Percentiles rank a stretch among this genome's conserved stretches.
Conservation (phyloP, 2,113 vertebrate genomes). For the human region DNA sequence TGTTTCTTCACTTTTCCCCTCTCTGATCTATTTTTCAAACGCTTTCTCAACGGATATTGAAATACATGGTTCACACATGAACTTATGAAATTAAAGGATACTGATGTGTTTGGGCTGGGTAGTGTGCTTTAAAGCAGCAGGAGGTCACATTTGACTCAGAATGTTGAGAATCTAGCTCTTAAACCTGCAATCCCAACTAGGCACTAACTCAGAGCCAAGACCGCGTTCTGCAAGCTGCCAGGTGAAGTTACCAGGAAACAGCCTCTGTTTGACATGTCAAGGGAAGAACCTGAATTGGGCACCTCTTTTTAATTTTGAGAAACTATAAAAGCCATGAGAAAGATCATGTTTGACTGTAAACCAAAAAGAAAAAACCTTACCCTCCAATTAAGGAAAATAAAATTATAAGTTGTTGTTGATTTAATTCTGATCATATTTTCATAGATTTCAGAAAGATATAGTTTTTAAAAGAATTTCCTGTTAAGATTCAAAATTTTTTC, state of each 20-base stretch:
- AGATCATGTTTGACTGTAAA: neutral
- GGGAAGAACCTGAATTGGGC: neutral
- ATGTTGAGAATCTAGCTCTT: neutral
- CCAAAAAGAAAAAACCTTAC: neutral
- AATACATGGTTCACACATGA: neutral
- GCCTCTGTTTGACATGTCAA: neutral
- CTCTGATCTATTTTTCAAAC: neutral
- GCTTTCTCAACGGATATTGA: neutral
- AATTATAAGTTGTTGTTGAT: slow-evolving; percentile 2
- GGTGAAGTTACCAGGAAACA: neutral
- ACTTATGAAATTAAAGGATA: slow-evolving; percentile 39
- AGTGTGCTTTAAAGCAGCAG: neutral
- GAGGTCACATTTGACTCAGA: neutral
- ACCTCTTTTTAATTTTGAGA: slow-evolving; percentile 30
- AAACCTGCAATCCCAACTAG: neutral
- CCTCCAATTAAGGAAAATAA: slow-evolving; percentile 31
- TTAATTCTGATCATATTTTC: slow-evolving; percentile 16
- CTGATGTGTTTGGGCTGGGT: neutral
- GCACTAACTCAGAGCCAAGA: neutral
- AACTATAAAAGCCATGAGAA: slow-evolving; percentile 6
- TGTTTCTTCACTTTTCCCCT: neutral
- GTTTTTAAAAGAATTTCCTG: slow-evolving; percentile 40
- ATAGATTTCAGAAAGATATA: slow-evolving; percentile 33
- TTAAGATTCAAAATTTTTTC: slow-evolving; percentile 45
- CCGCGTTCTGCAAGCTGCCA: neutral